Evolutionary conservation across 1,140 invertebrate genomes (phyloP), one percentile per base, ranked within the genome.

Genomic region (Sipha flava): DNA sequence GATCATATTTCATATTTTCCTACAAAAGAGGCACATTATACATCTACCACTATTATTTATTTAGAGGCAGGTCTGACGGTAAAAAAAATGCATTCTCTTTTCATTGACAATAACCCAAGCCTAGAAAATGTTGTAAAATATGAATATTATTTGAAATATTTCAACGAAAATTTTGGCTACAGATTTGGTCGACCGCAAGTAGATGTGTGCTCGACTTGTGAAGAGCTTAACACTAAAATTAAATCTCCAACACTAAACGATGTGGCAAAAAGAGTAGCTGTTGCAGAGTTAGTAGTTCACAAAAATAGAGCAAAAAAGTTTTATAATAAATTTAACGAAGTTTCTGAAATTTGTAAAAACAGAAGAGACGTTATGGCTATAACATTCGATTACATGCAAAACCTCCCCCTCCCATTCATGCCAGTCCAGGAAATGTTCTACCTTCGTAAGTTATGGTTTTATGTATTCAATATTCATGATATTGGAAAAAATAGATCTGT

Each of bases 401-500:
- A 52, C 21, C 49, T 52, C 5, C 49, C n/a, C 21, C 49, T 23
- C 10, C 49, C 21, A 23, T 57, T 57, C 52, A 57, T 29, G 52
- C 4, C 75, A 68, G 64, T 79, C 21, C 80, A 81, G 52, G 62
- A 81, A 52, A 81, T 79, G 26, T 81, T 81, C 54, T 82, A 81
- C 57, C 68, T 82, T 52, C 81, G 83, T 52, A 81, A 83, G 47
- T 52, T 83, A 73, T 80, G 64, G 62, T 34, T 82, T 40, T 80
- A 81, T 62, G 34, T 77, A 62, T 80, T 82, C 45, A 81, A 81
- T 52, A 80, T 83, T 43, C 81, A 83, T 75, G 70, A 81, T 59
- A 34, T 82, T 37, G 77, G 79, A 47, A 80, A 83, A 43, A 62
- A 83, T 14, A 82, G 66, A 73, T 43, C 72, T 26, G 40, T 80